Conservation (phyloP, 2,797 vertebrate genomes). For the Crocodylus rhombifer region DNA sequence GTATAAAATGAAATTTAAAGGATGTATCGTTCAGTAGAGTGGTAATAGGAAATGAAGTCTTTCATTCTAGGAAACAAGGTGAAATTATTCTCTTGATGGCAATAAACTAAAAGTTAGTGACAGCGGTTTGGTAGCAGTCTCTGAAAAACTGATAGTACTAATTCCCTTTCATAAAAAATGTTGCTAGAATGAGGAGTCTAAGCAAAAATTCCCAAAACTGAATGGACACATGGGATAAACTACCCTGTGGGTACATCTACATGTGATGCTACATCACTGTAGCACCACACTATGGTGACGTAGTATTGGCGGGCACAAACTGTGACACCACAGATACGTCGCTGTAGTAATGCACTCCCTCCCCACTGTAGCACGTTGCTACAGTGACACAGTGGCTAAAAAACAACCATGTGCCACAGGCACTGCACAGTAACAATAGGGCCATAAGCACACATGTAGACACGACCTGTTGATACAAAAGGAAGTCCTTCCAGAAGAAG, state of each 20-base stretch:
- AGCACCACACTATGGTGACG: no score
- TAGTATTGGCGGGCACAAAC: no score
- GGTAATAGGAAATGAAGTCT: not conserved
- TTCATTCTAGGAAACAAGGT: not conserved
- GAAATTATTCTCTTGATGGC: not conserved
- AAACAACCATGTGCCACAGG: no score
- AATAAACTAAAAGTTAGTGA: accelerated
- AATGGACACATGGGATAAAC: accelerated
- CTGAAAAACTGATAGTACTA: not conserved
- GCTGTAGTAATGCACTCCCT: no score
- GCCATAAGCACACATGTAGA: no score
- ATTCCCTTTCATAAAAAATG: not conserved
- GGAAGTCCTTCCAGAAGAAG: no score
- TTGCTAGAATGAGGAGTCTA: no score
- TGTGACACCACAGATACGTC: no score
- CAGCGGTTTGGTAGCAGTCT: not conserved
- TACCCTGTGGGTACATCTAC: accelerated
- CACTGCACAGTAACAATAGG: no score
- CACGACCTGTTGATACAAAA: no score
- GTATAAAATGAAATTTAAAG: not conserved
- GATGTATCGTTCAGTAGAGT: not conserved
- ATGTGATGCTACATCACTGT: accelerated
- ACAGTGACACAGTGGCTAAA: no score
- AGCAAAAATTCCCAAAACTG: not conserved
- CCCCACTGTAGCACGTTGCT: no score